These are phyloP conservation scores for Chloroceryle inda DNA, from an alignment of 2,797 vertebrate genomes.

Conservation along the genomic window DNA sequence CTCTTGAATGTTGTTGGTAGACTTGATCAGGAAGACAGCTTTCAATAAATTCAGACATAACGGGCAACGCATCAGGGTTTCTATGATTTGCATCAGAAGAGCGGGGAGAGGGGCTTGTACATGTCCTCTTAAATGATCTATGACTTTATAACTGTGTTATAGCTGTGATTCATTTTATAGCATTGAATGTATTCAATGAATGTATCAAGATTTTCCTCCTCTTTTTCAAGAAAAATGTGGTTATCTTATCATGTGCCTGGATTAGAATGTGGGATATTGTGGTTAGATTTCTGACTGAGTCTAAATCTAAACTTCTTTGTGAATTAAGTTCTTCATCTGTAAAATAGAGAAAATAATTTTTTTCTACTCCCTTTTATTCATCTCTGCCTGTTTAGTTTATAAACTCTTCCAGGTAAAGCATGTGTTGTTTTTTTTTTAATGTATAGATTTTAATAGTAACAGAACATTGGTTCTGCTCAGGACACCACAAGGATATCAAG, in stretches of 20 bases:
- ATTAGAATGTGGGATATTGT: background rate
- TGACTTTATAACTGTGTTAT: background rate
- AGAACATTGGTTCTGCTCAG: background rate
- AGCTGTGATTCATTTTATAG: background rate
- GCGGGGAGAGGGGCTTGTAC: rapidly evolving
- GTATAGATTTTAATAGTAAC: background rate
- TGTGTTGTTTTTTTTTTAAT: background rate
- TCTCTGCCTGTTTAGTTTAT: background rate
- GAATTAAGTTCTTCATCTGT: background rate
- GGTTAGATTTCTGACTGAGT: background rate
- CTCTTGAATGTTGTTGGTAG: background rate
- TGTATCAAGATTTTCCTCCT: background rate
- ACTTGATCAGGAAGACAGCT: background rate
- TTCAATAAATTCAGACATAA: background rate
- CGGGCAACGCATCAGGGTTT: background rate
- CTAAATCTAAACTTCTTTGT: background rate
- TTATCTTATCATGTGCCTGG: background rate
- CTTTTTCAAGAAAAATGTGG: background rate
- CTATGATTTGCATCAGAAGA: background rate
- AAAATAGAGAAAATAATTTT: background rate
- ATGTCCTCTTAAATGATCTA: background rate
- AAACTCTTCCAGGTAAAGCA: background rate
- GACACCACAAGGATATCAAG: background rate
- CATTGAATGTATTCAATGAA: background rate
- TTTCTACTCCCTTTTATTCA: background rate